phyloP scores from a whole-genome alignment of 2,888 invertebrate species.

The Chaetogeoica ovagalla region DNA sequence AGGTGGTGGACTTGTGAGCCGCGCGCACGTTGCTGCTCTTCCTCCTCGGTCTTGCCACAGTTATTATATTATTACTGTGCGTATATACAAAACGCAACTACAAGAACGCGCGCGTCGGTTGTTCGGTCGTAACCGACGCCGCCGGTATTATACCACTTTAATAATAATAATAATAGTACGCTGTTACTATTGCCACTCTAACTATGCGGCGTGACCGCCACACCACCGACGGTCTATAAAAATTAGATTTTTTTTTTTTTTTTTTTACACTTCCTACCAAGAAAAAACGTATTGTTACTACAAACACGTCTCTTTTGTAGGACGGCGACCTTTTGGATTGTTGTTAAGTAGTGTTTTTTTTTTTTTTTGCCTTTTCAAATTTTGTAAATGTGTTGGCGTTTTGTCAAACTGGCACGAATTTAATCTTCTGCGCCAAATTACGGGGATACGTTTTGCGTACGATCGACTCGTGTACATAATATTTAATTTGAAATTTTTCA shows the following conservation, averaged over 20 bases:
- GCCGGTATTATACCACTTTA: too few relatives aligned
- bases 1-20: slow-evolving; percentile 7
- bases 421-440: too few relatives aligned
- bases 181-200: too few relatives aligned
- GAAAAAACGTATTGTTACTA: not conserved
- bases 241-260: not conserved
- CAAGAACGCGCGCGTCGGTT: not conserved
- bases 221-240: not conserved
- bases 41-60: not conserved
- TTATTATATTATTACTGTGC: not conserved
- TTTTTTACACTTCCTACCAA: not conserved
- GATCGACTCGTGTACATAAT: too few relatives aligned
- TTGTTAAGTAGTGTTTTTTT: not conserved
- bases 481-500: too few relatives aligned
- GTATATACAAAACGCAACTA: not conserved
- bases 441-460: too few relatives aligned
- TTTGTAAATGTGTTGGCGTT: slow-evolving; percentile 13
- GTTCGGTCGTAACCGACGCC: not conserved
- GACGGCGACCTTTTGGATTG: not conserved
- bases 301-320: not conserved
- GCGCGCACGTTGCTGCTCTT: not conserved
- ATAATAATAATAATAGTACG: too few relatives aligned
- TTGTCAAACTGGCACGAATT: slow-evolving; percentile 32
- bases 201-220: too few relatives aligned
- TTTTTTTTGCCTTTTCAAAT: not conserved